Evolutionary conservation across 2,797 vertebrate species (phyloP).

Genomic region (Micromesistius poutassou): DNA sequence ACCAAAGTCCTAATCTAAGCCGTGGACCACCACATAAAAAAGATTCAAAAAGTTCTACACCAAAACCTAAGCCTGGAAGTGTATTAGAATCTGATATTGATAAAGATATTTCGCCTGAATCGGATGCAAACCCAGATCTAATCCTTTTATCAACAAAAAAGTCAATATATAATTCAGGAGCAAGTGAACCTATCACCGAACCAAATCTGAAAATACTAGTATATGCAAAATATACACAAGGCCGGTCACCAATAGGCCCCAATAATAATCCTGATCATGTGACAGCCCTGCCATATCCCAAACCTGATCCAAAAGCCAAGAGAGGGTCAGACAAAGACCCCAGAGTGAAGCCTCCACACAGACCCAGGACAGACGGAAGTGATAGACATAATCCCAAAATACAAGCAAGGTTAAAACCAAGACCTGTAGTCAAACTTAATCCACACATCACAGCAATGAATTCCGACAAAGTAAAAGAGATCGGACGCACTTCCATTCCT

Average conservation of each 20-base stretch:
- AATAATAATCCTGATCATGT: slow-evolving; percentile 23
- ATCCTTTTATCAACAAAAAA: not conserved
- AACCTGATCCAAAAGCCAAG: slow-evolving; percentile 23
- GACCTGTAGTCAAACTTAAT: slow-evolving; percentile 34
- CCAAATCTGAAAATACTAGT: slow-evolving; percentile 18
- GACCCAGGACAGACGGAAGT: slow-evolving; percentile 26
- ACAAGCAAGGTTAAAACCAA: slow-evolving; percentile 36
- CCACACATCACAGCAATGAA: slow-evolving; percentile 27
- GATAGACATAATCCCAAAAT: slow-evolving; percentile 29
- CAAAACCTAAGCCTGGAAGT: not conserved
- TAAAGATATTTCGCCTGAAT: not conserved
- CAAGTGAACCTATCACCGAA: not conserved
- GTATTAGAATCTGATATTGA: not conserved
- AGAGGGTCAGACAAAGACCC: slow-evolving; percentile 30
- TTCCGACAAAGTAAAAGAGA: slow-evolving; percentile 34
- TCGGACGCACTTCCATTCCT: slow-evolving; percentile 31
- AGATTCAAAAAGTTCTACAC: slow-evolving; percentile 14
- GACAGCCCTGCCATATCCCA: slow-evolving; percentile 18
- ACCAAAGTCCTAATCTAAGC: slow-evolving; percentile 19
- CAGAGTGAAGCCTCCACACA: slow-evolving; percentile 11
- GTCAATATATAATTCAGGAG: not conserved
- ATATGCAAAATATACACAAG: slow-evolving; percentile 2
- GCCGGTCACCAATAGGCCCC: not conserved
- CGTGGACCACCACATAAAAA: slow-evolving; percentile 12
- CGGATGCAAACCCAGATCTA: not conserved